Base-by-base conservation (phyloP, 2,888 invertebrate species). In the Sericinus montela region DNA sequence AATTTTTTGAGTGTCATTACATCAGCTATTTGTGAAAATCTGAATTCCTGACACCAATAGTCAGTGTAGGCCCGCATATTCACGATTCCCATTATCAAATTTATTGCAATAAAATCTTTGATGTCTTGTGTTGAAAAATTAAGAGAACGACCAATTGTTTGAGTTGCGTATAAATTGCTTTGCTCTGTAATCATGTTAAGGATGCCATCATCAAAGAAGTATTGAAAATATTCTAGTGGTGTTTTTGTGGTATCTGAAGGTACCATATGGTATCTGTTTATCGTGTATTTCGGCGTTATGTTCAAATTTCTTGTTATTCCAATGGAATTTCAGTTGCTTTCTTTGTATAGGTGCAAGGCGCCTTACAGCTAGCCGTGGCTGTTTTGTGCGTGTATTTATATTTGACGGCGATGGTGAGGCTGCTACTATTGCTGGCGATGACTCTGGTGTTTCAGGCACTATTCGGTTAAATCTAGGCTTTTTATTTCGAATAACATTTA, bases 1-100 rank as follows among this genome's bases (percentile, higher is more conserved):
- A 53, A 56, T 52, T 48, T 45, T 51, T 57, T 59, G 11, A 56
- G 36, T 37, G 52, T 7, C 55, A 56, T 57, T 11, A 54, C 37
- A 44, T 55, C 48, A 44, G 55, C 51, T 25, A 56, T 48, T 51
- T 51, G 23, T 29, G 34, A 19, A 49, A 34, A 58, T 44, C 53
- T 46, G 14, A 51, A 54, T 38, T 51, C 49, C 8, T 37, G 29
- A 29, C 41, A 48, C 49, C 54, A 59, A 48, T 55, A 57, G 45
- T 59, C 56, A 39, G 50, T 45, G 41, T 56, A 60, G 11, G 56
- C 49, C 28, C 53, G 19, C 19, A 58, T 57, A 30, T 52, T 45
- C 35, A 56, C 40, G 32, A 56, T 51, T 48, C 53, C 55, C 52
- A 57, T 56, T 25, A 55, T 45, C 19, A 52, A 41, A 52, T 52